Evolutionary conservation across 2,113 vertebrate species (phyloP).

Genomic region (Hemiscyllium ocellatum): DNA sequence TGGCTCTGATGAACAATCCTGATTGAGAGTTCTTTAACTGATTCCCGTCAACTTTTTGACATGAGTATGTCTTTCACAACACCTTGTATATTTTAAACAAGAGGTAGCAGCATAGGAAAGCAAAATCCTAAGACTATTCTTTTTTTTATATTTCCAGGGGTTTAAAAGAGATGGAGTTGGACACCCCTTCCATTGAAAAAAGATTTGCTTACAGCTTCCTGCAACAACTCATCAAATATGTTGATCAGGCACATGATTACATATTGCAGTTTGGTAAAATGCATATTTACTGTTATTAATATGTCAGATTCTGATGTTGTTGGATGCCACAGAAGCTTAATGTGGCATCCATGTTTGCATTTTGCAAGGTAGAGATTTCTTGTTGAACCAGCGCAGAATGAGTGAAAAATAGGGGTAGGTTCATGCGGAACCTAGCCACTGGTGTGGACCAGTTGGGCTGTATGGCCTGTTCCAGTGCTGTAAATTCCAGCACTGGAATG

Average conservation of each 20-base stretch:
- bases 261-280: slow-evolving; percentile 82
- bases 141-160: slow-evolving; percentile 58
- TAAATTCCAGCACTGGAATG: neutral
- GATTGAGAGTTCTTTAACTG: neutral
- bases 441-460: too few relatives aligned
- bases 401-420: neutral
- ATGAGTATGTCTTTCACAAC: neutral
- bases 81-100: neutral
- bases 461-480: neutral
- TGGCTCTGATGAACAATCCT: neutral
- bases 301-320: neutral
- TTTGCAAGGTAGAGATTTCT: too few relatives aligned
- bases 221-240: slow-evolving; percentile 84
- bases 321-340: neutral
- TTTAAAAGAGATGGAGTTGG: slow-evolving; percentile 79
- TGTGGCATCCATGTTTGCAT: neutral
- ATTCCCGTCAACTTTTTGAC: neutral
- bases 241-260: slow-evolving; percentile 85
- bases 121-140: neutral
- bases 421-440: neutral
- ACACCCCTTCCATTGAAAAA: slow-evolving; percentile 90
- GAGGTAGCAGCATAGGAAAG: neutral
- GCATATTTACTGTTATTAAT: neutral
- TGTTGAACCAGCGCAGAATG: neutral
- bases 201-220: slow-evolving; percentile 92